Percentiles rank a stretch among this genome's conserved stretches.
phyloP scores from a whole-genome alignment of 2,113 vertebrate genomes.

The Phaetusa simplex region DNA sequence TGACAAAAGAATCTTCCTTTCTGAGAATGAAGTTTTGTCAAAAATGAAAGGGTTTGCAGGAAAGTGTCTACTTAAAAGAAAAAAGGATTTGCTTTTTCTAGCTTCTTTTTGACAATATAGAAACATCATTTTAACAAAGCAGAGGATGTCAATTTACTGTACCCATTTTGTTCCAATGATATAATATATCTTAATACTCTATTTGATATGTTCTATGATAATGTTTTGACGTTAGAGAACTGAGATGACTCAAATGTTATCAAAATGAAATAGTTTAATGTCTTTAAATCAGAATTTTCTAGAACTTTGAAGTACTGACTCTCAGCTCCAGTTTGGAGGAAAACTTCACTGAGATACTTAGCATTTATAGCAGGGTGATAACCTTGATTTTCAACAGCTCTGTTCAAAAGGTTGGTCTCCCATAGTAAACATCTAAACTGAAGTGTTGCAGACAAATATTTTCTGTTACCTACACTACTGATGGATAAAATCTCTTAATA shows the following conservation, averaged over 20 bases:
- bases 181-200: slow-evolving; percentile 10
- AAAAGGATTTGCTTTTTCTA: neutral
- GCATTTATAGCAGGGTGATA: neutral
- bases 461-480: neutral
- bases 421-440: neutral
- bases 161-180: neutral
- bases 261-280: neutral
- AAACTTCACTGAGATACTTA: neutral
- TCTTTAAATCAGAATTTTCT: slow-evolving; percentile 21
- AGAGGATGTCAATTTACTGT: slow-evolving; percentile 20
- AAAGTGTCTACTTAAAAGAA: slow-evolving; percentile 7
- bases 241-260: slow-evolving; percentile 55
- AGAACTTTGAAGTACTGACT: neutral
- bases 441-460: neutral
- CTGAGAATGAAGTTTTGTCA: neutral
- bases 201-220: slow-evolving; percentile 42
- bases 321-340: neutral
- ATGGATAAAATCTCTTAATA: neutral
- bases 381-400: neutral
- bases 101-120: slow-evolving; percentile 18
- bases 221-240: slow-evolving; percentile 53
- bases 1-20: slow-evolving; percentile 37
- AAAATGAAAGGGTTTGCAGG: slow-evolving; percentile 46
- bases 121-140: slow-evolving; percentile 15
- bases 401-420: neutral